phyloP scores from a whole-genome alignment of 1,140 invertebrate genomes.

The Maconellicoccus hirsutus region DNA sequence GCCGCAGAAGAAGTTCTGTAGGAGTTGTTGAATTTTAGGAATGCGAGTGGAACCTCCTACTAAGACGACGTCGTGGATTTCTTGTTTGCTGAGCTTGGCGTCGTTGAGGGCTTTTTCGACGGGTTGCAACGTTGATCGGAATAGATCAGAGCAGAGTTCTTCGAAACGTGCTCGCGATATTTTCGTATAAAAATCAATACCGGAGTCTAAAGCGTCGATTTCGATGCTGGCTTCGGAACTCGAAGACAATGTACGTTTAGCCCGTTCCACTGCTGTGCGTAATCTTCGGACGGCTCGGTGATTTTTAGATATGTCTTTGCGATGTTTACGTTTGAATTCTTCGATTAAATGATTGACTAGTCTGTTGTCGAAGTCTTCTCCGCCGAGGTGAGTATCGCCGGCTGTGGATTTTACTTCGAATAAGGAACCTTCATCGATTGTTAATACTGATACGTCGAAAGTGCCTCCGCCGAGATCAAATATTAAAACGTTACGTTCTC shows the following conservation, averaged over 20 bases:
- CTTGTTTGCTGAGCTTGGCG: conserved; percentile 56
- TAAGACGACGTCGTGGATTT: conserved; percentile 63
- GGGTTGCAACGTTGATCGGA: conserved; percentile 44
- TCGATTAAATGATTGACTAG: conserved; percentile 59
- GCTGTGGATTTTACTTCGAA: conserved; percentile 71
- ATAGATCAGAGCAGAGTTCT: conserved; percentile 48
- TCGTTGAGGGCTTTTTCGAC: conserved; percentile 58
- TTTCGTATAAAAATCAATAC: conserved; percentile 48
- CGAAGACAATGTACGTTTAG: conserved; percentile 45
- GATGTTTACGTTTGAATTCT: conserved; percentile 43
- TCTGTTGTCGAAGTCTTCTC: conserved; percentile 69
- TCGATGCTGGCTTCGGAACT: conserved; percentile 45
- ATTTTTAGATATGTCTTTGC: conserved; percentile 39
- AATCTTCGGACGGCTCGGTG: conserved; percentile 45
- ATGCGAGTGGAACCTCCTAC: conserved; percentile 67
- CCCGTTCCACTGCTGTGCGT: conserved; percentile 49
- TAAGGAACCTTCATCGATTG: conserved; percentile 70
- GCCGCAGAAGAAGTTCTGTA: conserved; percentile 48
- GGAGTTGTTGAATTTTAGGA: conserved; percentile 48
- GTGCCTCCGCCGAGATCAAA: conserved; percentile 65
- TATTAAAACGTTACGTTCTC: conserved; percentile 59
- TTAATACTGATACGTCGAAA: conserved; percentile 76
- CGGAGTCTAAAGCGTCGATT: conserved; percentile 44
- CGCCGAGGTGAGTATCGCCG: conserved; percentile 60
- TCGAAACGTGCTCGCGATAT: conserved; percentile 49